Base-by-base conservation (phyloP, 1,140 invertebrate genomes). In the Akabosia matsudoensis region DNA sequence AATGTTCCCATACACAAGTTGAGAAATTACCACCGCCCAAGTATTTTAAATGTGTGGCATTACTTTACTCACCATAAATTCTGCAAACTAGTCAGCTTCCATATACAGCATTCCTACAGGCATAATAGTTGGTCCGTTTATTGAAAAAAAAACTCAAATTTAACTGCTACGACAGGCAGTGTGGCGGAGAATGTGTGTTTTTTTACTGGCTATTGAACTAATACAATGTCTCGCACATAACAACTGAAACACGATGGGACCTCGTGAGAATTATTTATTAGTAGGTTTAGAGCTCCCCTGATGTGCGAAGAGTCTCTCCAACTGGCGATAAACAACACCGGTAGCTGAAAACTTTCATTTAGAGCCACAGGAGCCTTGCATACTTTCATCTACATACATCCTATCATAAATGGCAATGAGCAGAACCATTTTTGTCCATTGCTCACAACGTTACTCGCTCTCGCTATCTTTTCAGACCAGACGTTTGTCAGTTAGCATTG, bases 281-380 rank as follows among this genome's bases (percentile, higher is more conserved):
- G 61, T 67, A 16, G 61, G 61, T 67, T 67, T 67, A 30, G 24
- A 67, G 61, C 24, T 67, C 61, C 61, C 61, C 61, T 67, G 61
- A 67, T 67, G 61, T 31, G 61, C 28, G n/a, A 67, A 67, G 61
- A 67, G 61, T 67, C 61, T 67, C 61, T 30, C 61, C 61, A 67
- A 67, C 61, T 30, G 61, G 28, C 61, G 28, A 67, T 67, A 67
- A 67, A 67, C 61, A 67, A 67, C 61, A 67, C 61, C 61, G 61
- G 61, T 67, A 67, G 61, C 61, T 67, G 61, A 67, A 67, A 67
- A 67, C 61, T 67, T 67, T 67, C 61, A 67, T 67, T 67, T 67
- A 30, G 28, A 67, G 28, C 61, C 61, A 67, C 61, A 67, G 61
- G 61, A 67, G 61, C 61, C 22, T 30, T 30, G 31, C 61, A 67